A percentile compares a stretch with the other conserved stretches of the same genome.
Conservation (phyloP, 2,888 invertebrate genomes). For the Sepiola atlantica region DNA sequence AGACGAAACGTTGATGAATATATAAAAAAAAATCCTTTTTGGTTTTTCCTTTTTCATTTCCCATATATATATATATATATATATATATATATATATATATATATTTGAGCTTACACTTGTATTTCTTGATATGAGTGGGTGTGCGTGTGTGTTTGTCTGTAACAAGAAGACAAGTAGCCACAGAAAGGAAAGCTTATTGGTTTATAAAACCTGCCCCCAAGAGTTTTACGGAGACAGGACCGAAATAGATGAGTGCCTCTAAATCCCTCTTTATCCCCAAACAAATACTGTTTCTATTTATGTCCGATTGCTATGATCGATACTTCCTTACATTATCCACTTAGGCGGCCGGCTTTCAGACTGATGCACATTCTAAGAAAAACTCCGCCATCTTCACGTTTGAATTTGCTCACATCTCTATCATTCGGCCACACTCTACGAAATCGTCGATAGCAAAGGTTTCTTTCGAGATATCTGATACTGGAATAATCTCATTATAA, state of each 20-base stretch:
- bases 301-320: not conserved
- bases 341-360: not conserved
- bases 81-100: not conserved
- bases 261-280: not conserved
- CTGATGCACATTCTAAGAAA: not conserved
- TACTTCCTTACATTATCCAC: not conserved
- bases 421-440: too few relatives aligned
- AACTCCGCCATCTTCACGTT: not conserved
- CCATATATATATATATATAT: not conserved
- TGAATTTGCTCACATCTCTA: too few relatives aligned
- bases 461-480: too few relatives aligned
- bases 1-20: too few relatives aligned
- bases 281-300: constrained; percentile 10
- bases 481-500: too few relatives aligned
- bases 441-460: too few relatives aligned
- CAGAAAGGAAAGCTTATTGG: not conserved
- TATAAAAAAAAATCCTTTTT: too few relatives aligned
- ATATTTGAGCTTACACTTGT: not conserved
- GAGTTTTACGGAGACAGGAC: not conserved
- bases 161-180: not conserved
- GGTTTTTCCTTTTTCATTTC: not conserved
- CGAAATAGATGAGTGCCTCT: not conserved
- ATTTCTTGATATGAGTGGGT: not conserved
- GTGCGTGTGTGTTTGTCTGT: not conserved
- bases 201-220: not conserved